Evolutionary conservation across 2,888 invertebrate genomes (phyloP), one percentile per base, ranked within the genome.

Genomic region (Orchesellides sinensis): DNA sequence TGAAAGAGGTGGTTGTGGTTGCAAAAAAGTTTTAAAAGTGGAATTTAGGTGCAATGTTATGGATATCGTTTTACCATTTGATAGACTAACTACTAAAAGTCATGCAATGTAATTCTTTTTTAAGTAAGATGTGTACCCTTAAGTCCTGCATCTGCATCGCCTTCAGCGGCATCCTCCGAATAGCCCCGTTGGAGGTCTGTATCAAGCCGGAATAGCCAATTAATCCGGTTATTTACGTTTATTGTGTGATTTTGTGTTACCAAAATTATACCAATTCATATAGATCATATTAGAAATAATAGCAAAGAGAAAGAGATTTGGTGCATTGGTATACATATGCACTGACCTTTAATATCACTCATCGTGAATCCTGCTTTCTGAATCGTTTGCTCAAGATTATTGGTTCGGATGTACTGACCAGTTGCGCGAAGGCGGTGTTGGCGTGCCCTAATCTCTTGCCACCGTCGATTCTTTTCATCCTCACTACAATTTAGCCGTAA

Each of bases 361-460:
- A 97, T 96, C 35, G 96, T 96, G 90, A 97, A 97, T 0, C 94
- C 94, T 54, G 94, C 94, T 88, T 96, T 95, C 88, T 95, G 94
- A 93, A 97, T 96, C 86, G 97, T 96, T 89, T 96, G 96, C 90
- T 97, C 97, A 88, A 97, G 94, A 88, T 96, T 96, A 40, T 40
- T 84, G 25, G 79, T 86, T 61, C 86, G 84, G 59, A 78, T 54
- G 88, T 87, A 79, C 87, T 87, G 45, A 87, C 87, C 73, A 82
- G 86, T 84, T 54, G 93, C 93, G 91, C 94, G 92, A 5, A 96
- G 91, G 63, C 95, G 92, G 89, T 95, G 94, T 89, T 97, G 97
- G 0, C 96, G 92, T 54, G 95, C 93, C 89, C 95, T 95, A 74
- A 97, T 96, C 89, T 97, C 97, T 85, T 97, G 94, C 97, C 97